Evolutionary conservation across 1,140 invertebrate species (phyloP).

Genomic region (Leptinotarsa texana): DNA sequence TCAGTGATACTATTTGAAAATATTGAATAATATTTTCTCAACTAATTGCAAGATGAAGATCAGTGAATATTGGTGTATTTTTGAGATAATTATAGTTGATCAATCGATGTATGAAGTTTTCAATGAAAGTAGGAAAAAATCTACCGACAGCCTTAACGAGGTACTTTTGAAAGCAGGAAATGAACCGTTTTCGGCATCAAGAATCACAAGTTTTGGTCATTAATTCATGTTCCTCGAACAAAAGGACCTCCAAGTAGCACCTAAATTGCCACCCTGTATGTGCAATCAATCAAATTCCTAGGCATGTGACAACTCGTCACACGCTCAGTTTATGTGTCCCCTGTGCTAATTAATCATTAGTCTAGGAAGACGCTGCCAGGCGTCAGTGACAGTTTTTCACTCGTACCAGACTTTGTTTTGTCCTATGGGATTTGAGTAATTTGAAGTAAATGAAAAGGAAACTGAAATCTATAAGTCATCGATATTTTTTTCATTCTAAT

Average conservation of each 20-base stretch:
- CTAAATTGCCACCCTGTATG: conserved; percentile 21
- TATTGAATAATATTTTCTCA: too few relatives aligned
- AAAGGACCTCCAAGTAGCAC: conserved; percentile 14
- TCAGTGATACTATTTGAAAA: too few relatives aligned
- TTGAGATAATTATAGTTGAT: too few relatives aligned
- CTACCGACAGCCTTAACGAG: too few relatives aligned
- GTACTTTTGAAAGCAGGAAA: not conserved
- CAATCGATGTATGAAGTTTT: too few relatives aligned
- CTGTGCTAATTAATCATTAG: conserved; percentile 31
- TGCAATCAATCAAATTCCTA: conserved; percentile 23
- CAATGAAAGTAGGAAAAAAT: too few relatives aligned
- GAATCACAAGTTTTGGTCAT: not conserved
- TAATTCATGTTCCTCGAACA: conserved; percentile 1
- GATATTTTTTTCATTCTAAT: too few relatives aligned
- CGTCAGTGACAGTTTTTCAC: not conserved
- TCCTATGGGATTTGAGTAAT: not conserved
- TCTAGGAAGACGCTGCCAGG: conserved; percentile 18
- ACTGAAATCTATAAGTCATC: too few relatives aligned
- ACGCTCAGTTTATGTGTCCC: conserved; percentile 27
- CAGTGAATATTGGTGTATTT: too few relatives aligned
- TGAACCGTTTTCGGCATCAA: not conserved
- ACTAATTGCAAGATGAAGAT: too few relatives aligned
- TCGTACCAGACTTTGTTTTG: not conserved
- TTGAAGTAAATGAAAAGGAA: not conserved
- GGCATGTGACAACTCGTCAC: conserved; percentile 26